A percentile compares a stretch with the other conserved stretches of the same genome.
Conservation (phyloP, 2,113 vertebrate species). For the Notechis scutatus region DNA sequence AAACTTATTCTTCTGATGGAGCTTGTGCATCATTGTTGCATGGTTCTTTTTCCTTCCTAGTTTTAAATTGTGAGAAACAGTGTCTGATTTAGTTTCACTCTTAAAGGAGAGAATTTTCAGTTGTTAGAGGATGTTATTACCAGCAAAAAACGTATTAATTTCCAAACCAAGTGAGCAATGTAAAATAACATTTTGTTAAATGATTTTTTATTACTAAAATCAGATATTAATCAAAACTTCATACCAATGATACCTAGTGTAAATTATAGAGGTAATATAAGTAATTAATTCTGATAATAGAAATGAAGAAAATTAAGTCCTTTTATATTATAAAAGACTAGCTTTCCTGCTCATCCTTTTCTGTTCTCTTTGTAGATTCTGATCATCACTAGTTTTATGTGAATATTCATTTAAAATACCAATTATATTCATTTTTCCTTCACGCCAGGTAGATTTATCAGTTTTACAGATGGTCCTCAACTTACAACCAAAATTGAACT, state of each 20-base stretch:
- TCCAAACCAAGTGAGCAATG: conserved; percentile 47
- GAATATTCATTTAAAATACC: conserved; percentile 9
- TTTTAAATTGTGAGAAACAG: background rate
- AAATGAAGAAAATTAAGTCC: conserved; percentile 48
- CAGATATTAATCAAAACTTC: conserved; percentile 61
- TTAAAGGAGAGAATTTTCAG: background rate
- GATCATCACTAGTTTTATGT: conserved; percentile 25
- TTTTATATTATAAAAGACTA: conserved; percentile 57
- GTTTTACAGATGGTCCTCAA: background rate
- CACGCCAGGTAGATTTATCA: background rate
- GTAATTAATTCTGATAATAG: conserved; percentile 63
- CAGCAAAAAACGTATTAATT: conserved; percentile 44
- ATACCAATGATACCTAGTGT: conserved; percentile 51
- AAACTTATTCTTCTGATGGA: background rate
- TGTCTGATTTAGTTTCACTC: background rate
- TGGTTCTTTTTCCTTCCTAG: background rate
- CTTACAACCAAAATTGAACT: background rate
- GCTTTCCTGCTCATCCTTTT: background rate
- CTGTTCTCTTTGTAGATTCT: background rate
- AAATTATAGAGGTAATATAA: conserved; percentile 53
- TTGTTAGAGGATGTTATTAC: conserved; percentile 24
- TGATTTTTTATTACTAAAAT: conserved; percentile 65
- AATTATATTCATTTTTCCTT: background rate
- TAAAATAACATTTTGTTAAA: conserved; percentile 53
- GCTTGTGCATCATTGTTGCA: background rate